phyloP scores from a whole-genome alignment of 2,797 vertebrate genomes.

The Lophotriccus pileatus region DNA sequence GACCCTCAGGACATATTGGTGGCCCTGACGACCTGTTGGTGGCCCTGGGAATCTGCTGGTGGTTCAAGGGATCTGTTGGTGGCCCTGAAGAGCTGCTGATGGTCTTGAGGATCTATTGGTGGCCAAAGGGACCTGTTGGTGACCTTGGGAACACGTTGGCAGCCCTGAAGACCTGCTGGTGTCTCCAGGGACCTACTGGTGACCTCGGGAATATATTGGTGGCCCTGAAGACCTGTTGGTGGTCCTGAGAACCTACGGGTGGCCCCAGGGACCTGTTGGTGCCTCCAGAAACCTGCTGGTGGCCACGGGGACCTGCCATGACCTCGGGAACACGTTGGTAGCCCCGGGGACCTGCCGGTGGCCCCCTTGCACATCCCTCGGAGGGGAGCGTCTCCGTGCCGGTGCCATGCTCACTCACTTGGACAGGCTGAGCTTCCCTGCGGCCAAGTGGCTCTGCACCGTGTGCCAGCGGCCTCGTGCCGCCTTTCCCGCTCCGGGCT shows the following conservation, averaged over 20 bases:
- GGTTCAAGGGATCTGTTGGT: neutral
- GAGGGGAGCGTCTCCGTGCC: neutral
- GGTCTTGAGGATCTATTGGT: too few relatives aligned
- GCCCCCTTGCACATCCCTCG: neutral
- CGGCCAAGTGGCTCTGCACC: slow-evolving; percentile 94
- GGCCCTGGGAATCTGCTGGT: neutral
- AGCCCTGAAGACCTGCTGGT: neutral
- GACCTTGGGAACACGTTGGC: neutral
- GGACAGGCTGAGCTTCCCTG: slow-evolving; percentile 93
- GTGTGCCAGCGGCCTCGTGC: slow-evolving; percentile 94
- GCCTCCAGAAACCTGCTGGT: neutral
- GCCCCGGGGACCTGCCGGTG: neutral
- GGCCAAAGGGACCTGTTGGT: neutral
- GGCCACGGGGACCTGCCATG: neutral
- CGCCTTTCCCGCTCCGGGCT: slow-evolving; percentile 88
- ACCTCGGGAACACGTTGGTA: neutral
- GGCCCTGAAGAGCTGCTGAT: neutral
- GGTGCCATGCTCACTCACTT: slow-evolving; percentile 88
- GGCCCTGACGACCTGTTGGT: neutral
- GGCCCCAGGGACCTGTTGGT: neutral
- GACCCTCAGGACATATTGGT: neutral
- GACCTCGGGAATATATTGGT: neutral
- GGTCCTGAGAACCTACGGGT: neutral
- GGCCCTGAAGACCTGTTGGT: neutral
- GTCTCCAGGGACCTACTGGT: neutral